Conservation (phyloP, 2,797 vertebrate genomes). For the Manis pentadactyla region DNA sequence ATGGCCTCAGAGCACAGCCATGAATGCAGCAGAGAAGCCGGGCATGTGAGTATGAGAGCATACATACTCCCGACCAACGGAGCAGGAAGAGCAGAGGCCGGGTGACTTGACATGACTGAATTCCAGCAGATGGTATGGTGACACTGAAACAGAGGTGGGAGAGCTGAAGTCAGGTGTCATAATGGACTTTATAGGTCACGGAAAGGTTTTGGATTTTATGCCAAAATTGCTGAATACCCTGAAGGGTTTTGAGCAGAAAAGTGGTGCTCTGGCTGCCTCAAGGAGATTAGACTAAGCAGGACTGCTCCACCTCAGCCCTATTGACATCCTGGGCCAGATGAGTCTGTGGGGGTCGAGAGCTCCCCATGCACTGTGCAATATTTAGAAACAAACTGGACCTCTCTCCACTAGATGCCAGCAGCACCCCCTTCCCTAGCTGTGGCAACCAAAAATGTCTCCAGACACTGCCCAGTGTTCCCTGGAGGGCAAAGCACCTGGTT, state of each 20-base stretch:
- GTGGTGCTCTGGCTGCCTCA: fast-evolving
- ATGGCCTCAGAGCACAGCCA: fast-evolving
- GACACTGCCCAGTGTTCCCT: not conserved
- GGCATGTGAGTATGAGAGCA: fast-evolving
- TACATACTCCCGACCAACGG: no score
- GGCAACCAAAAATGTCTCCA: not conserved
- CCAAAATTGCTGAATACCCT: not conserved
- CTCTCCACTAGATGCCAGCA: not conserved
- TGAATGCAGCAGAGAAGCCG: not conserved
- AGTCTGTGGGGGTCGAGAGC: not conserved
- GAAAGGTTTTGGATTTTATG: not conserved
- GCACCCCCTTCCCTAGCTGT: not conserved
- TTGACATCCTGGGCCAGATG: fast-evolving
- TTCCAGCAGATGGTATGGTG: fast-evolving
- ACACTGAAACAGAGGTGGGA: not conserved
- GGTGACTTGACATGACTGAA: not conserved
- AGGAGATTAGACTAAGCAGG: not conserved
- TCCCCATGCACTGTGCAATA: not conserved
- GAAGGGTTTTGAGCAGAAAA: not conserved
- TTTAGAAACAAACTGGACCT: not conserved
- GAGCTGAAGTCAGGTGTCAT: not conserved
- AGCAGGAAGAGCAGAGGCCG: not conserved
- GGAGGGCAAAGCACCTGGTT: not conserved
- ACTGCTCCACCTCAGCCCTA: fast-evolving
- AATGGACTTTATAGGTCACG: not conserved